Conservation (phyloP, 2,888 invertebrate species). For the Rhagonycha lutea region DNA sequence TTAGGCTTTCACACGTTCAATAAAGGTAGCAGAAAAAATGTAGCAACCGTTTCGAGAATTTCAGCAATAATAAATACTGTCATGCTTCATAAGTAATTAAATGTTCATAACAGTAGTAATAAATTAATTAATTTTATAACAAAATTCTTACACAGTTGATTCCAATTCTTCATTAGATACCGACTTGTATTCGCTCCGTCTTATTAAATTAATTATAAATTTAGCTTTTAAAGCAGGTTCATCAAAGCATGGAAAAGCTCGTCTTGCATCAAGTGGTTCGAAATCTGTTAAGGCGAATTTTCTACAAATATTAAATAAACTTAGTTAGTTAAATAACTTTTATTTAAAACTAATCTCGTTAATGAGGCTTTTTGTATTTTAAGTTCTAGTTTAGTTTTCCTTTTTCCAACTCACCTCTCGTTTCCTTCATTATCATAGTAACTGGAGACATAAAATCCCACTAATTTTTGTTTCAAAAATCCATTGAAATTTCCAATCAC, state of each 20-base stretch:
- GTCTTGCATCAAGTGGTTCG: constrained; percentile 65
- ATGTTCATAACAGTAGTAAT: background rate
- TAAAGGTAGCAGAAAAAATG: background rate
- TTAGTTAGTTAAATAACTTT: background rate
- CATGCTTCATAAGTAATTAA: background rate
- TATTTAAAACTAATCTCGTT: background rate
- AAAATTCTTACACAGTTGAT: constrained; percentile 9
- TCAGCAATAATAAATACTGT: background rate
- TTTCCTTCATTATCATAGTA: background rate
- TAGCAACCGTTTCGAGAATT: background rate
- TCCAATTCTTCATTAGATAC: constrained; percentile 18
- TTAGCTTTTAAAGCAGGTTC: constrained; percentile 56
- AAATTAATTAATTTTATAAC: background rate
- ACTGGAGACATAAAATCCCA: background rate
- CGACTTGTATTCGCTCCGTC: constrained; percentile 13
- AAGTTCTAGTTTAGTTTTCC: background rate
- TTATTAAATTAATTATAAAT: constrained; percentile 53
- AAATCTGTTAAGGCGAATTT: constrained; percentile 65
- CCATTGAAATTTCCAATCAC: background rate
- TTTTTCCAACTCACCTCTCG: background rate
- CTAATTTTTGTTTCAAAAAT: background rate
- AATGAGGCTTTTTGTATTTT: background rate
- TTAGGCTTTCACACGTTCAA: background rate
- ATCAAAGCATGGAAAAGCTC: constrained; percentile 77
- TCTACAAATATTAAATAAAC: background rate